These are phyloP conservation scores for Leptinotarsa rubiginosa DNA, from an alignment of 2,888 invertebrate species.

Conservation along the genomic window DNA sequence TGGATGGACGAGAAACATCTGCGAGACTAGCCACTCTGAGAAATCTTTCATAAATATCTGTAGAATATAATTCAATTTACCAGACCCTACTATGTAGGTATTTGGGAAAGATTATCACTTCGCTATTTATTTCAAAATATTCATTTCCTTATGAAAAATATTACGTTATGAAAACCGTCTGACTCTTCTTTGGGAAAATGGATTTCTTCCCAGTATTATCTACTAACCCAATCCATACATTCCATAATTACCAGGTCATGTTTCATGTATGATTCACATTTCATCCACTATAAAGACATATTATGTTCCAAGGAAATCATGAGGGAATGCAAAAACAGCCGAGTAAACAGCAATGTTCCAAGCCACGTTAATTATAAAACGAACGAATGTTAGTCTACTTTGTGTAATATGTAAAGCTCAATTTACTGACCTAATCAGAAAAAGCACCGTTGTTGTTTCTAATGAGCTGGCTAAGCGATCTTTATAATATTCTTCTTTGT, in stretches of 20 bases:
- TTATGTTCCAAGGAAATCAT: conserved; percentile 45
- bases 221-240: too few species aligned
- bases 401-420: conserved; percentile 51
- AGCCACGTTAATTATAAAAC: conserved; percentile 47
- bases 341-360: conserved; percentile 36
- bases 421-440: conserved; percentile 54
- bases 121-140: too few species aligned
- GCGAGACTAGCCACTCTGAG: too few species aligned
- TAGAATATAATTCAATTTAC: too few species aligned
- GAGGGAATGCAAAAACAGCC: conserved; percentile 44
- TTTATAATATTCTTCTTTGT: conserved; percentile 39
- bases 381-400: conserved; percentile 46
- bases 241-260: background rate
- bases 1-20: too few species aligned
- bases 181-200: too few species aligned
- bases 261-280: conserved; percentile 37
- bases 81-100: too few species aligned
- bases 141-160: too few species aligned
- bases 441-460: conserved; percentile 45
- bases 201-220: too few species aligned
- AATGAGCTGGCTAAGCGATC: conserved; percentile 51
- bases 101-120: too few species aligned
- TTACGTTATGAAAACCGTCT: too few species aligned
- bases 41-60: too few species aligned
- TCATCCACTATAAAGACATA: conserved; percentile 33